Percentiles rank a stretch among this genome's conserved stretches.
These are phyloP conservation scores for Fopius arisanus DNA, from an alignment of 1,140 invertebrate species.

Conservation along the genomic window DNA sequence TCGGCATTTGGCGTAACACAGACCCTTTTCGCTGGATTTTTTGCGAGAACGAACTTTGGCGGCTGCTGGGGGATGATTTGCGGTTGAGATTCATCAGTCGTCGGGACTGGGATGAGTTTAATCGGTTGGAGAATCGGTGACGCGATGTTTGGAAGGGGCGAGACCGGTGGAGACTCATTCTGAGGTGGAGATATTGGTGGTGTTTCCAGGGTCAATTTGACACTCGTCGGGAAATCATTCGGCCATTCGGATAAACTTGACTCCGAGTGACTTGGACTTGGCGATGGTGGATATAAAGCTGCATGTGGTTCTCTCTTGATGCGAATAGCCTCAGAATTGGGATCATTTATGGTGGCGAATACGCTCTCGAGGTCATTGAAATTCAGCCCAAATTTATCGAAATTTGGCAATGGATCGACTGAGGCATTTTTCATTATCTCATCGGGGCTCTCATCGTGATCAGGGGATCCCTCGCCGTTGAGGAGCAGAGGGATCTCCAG, in stretches of 20 bases:
- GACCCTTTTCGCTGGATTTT: slow-evolving; percentile 45
- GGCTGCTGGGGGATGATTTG: not conserved
- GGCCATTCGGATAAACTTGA: slow-evolving; percentile 45
- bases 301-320: slow-evolving; percentile 47
- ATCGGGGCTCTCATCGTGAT: slow-evolving; percentile 38
- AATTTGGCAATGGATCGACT: slow-evolving; percentile 26
- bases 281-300: slow-evolving; percentile 47
- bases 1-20: slow-evolving; percentile 52
- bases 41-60: slow-evolving; percentile 39
- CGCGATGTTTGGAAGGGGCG: slow-evolving; percentile 38
- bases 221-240: not conserved
- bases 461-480: slow-evolving; percentile 39
- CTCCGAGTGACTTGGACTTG: slow-evolving; percentile 50
- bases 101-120: slow-evolving; percentile 39
- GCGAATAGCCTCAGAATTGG: not conserved
- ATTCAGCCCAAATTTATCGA: slow-evolving; percentile 35
- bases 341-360: slow-evolving; percentile 19
- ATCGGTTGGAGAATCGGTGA: slow-evolving; percentile 37
- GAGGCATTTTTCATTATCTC: slow-evolving; percentile 42
- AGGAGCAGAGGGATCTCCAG: slow-evolving; percentile 49
- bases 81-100: slow-evolving; percentile 22
- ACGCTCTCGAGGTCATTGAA: slow-evolving; percentile 31
- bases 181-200: slow-evolving; percentile 57
- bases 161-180: slow-evolving; percentile 44
- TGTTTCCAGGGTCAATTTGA: slow-evolving; percentile 49